A percentile compares a stretch with the other conserved stretches of the same genome.
These are phyloP conservation scores for Anguilla anguilla DNA, from an alignment of 2,797 vertebrate genomes.

Conservation along the genomic window DNA sequence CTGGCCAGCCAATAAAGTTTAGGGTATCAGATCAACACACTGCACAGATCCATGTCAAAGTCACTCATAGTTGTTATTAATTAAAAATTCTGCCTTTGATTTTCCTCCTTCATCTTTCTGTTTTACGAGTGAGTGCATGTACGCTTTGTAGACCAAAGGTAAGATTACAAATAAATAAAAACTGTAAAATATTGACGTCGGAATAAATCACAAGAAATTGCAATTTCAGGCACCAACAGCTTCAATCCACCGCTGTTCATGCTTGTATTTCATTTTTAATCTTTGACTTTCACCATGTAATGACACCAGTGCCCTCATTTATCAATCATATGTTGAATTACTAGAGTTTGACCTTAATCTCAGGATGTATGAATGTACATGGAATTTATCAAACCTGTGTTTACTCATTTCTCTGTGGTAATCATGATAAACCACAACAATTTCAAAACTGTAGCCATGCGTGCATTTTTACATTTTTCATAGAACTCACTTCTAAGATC, in stretches of 20 bases:
- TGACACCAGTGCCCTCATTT: conserved; percentile 6
- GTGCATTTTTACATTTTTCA: neutral
- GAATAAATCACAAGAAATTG: conserved; percentile 18
- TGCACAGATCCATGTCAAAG: conserved; percentile 2
- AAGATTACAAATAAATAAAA: conserved; percentile 18
- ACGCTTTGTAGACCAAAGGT: neutral
- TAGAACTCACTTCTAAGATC: neutral
- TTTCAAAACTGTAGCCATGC: neutral
- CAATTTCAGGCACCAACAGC: conserved; percentile 17
- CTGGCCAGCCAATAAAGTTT: neutral
- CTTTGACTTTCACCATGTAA: conserved; percentile 16
- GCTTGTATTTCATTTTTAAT: conserved; percentile 23
- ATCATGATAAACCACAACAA: neutral
- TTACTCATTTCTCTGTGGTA: neutral
- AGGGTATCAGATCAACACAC: neutral
- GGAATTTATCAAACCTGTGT: conserved; percentile 1
- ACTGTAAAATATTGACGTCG: conserved; percentile 7
- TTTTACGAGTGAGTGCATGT: neutral
- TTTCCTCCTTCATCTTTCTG: neutral
- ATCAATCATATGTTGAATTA: conserved; percentile 9
- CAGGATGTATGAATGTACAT: neutral
- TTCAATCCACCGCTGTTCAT: neutral
- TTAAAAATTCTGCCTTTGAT: conserved; percentile 9
- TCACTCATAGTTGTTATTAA: conserved; percentile 6
- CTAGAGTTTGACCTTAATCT: neutral